Percentiles rank a stretch among this genome's conserved stretches.
Evolutionary conservation across 1,140 invertebrate genomes (phyloP).

Genomic region (Cydia strobilella): DNA sequence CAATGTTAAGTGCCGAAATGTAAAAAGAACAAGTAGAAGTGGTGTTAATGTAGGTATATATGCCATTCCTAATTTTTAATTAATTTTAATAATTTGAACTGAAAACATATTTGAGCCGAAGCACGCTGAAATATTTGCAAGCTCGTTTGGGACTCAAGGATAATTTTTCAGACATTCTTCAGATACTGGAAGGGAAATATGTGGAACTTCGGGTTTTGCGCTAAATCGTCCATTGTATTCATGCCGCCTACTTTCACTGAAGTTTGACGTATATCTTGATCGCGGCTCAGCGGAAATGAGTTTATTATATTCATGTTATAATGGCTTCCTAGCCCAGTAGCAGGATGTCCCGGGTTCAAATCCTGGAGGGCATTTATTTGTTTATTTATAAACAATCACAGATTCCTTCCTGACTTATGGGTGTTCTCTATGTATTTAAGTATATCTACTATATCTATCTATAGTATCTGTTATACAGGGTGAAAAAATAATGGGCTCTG

Average conservation of each 20-base stretch:
- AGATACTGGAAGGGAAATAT: conserved; percentile 12
- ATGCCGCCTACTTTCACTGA: conserved; percentile 19
- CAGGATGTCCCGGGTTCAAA: too few species aligned
- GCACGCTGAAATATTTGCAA: not conserved
- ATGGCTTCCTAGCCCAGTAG: not conserved
- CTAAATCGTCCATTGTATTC: conserved; percentile 21
- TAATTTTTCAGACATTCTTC: conserved; percentile 19
- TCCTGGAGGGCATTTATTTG: too few species aligned
- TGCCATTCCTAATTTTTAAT: not conserved
- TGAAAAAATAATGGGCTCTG: too few species aligned
- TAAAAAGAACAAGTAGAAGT: too few species aligned
- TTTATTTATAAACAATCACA: too few species aligned
- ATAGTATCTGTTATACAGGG: too few species aligned
- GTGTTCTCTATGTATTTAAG: too few species aligned
- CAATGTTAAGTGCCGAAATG: too few species aligned
- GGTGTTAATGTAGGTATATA: too few species aligned
- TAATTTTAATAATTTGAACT: not conserved
- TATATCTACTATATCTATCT: too few species aligned
- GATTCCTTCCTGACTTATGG: too few species aligned
- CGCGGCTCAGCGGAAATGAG: conserved; percentile 15
- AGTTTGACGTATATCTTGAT: conserved; percentile 23
- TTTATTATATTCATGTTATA: too few species aligned
- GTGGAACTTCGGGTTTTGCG: not conserved
- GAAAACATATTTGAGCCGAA: not conserved
- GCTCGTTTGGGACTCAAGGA: not conserved